Base-by-base conservation (phyloP, 2,113 vertebrate genomes). In the Oreochromis niloticus region DNA sequence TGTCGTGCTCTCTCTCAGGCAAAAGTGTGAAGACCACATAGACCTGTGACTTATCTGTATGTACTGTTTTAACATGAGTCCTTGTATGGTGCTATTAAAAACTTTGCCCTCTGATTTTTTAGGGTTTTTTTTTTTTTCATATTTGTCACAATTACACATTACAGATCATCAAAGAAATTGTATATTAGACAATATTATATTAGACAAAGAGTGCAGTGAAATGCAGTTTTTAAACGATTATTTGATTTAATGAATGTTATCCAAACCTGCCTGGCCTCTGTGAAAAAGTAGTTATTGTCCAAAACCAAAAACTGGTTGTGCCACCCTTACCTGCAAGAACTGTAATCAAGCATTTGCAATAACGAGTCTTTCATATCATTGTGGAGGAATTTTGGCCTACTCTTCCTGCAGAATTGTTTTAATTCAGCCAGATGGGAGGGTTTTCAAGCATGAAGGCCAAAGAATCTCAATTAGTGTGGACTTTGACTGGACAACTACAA, bases 41-140 rank as follows among this genome's bases (percentile, higher is more conserved):
- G 22, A 46, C 68, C 41, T 75, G 68, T 79, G 46, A 9, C 86
- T 87, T 61, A 95, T 94, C 94, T 93, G 85, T 7, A 80, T 80
- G 24, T 87, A 43, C 9, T 46, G 43, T 24, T 41, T 46, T 73
- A 46, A 73, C 22, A 43, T 71, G 8, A 24, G 5, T 71, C 66
- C 13, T 16, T 24, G 7, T 43, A 71, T 6, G 5, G 66, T 43
- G 39, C 66, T 27, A 14, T 43, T 36, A 66, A 39, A 66, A 22
- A 13, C 9, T 9, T 71, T 43, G 36, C 36, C 39, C 1, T 0
- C 66, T 71, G 7, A 71, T 43, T 71, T 71, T 36, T 43, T 71
- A 43, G 11, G 3, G 17, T 0, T 0, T 4, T 7, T 24, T 4
- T 7, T 24, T 63, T 36, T 63, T 39, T 71, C 7, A 43, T 71